Percentiles rank a stretch among this genome's conserved stretches.
phyloP scores from a whole-genome alignment of 2,888 invertebrate genomes.

The Eilema caniola region DNA sequence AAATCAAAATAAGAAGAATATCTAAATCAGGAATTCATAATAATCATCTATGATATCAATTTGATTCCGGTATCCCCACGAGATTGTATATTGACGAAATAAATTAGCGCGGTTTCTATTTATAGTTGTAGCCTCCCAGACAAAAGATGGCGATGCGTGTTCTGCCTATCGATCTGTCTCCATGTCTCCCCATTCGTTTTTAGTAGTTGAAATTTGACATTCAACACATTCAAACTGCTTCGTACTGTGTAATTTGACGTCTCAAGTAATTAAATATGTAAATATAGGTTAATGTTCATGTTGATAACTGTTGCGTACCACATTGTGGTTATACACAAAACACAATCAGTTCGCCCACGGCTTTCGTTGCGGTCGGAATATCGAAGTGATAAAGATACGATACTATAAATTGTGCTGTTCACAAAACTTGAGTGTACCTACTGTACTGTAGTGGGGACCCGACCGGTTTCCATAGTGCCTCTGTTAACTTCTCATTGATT shows the following conservation, averaged over 20 bases:
- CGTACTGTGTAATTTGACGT: not conserved
- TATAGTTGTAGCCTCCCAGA: conserved; percentile 5
- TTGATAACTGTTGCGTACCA: conserved; percentile 23
- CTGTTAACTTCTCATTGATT: conserved; percentile 13
- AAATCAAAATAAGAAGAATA: not conserved
- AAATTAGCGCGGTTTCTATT: conserved; percentile 6
- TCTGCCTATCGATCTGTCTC: not conserved
- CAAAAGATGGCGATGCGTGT: not conserved
- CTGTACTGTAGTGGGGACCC: conserved; percentile 23
- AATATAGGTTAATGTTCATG: conserved; percentile 18
- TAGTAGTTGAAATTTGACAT: not conserved
- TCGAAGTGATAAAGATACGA: conserved; percentile 22
- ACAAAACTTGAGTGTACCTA: conserved; percentile 10
- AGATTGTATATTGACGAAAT: not conserved
- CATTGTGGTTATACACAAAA: conserved; percentile 18
- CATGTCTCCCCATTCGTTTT: not conserved
- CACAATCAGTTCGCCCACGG: conserved; percentile 24
- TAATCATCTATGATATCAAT: too few species aligned
- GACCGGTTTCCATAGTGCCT: conserved; percentile 23
- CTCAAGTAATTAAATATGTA: conserved; percentile 7
- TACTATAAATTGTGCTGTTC: conserved; percentile 19
- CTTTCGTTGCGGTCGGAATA: conserved; percentile 24
- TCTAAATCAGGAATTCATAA: not conserved
- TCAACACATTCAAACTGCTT: not conserved
- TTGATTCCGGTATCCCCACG: not conserved